Base-by-base conservation (phyloP, 1,140 invertebrate genomes). In the Luehdorfia chinensis region DNA sequence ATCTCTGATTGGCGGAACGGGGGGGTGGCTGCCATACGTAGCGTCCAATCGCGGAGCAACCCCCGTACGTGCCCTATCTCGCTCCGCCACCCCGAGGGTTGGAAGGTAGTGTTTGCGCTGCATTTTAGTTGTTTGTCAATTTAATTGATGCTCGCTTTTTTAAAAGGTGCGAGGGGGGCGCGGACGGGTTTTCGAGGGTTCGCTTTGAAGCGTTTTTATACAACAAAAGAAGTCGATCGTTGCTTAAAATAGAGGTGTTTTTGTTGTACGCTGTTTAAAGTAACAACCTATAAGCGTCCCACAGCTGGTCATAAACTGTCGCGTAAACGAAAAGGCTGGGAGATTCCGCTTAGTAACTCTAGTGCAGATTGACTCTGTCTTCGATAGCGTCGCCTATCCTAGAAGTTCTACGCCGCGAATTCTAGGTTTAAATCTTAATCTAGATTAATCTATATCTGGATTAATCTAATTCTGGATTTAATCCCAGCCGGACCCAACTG, bases 121-220 rank as follows among this genome's bases (percentile, higher is more conserved):
- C 72, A 65, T 74, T 78, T 67, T 69, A 48, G 23, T 66, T 78
- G 75, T 78, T 78, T 79, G 75, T 75, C 70, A 57, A 68, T 61
- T 79, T 79, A 79, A 79, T 79, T 79, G 75, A 79, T 75, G 71
- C 66, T 66, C 67, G 59, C 75, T 39, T 41, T 66, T 56, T 47
- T 59, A 57, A 53, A 50, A 48, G 44, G 39, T n/a, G 51, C 41
- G 41, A 39, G 47, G 16, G 44, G 21, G 33, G 44, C 18, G 34
- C 13, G 39, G 25, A 36, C 13, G 34, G 6, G 7, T 27, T 27
- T 6, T 33, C 25, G 32, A 19, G n/a, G n/a, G n/a, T n/a, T n/a
- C n/a, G 41, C 32, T 47, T 66, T 63, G 50, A 53, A 31, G 51
- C n/a, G n/a, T n/a, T n/a, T n/a, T n/a, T n/a, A n/a, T 39, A 37